Evolutionary conservation across 2,113 vertebrate genomes (phyloP), one percentile per base, ranked within the genome.

Genomic region (Poeciliopsis retropinna): DNA sequence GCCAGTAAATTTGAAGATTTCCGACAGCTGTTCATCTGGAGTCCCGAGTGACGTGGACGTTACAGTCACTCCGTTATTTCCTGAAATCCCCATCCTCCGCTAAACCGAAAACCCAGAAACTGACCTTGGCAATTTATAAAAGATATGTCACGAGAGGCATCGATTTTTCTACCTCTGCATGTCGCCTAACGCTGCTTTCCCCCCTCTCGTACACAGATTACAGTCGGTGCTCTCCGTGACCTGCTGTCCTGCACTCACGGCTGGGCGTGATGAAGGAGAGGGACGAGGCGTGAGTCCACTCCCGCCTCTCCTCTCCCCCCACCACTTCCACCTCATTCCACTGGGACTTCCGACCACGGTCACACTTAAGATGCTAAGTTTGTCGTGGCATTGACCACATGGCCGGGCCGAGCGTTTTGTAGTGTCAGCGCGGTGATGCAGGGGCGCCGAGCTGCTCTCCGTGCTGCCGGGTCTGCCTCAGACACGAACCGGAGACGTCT

Each of bases 351-450:
- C 72, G 73, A 82, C 76, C 85, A 86, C 85, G 87, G 90, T 91
- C 88, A 88, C 84, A 88, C 84, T 91, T 92, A 90, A 91, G 85
- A 93, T 92, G 88, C 91, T 73, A 64, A 79, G 89, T 87, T 86
- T 78, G 87, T 91, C 83, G 85, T 81, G 78, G 75, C 76, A 83
- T 73, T 87, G 79, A 86, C 85, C 84, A 79, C 82, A 69, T 1
- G 29, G 72, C 61, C 28, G 31, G 67, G 75, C 64, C 17, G 73
- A 67, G 44, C 11, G 28, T 76, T 75, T 74, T 76, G 85, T 67
- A 72, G 69, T 6, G 44, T 47, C 44, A 47, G 44, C 39, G 54
- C 47, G 39, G 30, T 34, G 75, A 77, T 69, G 79, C 81, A 80
- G 72, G 60, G 64, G 25, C 31, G 54, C 0, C 41, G 22, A 51